Conservation (phyloP, 23 tunicate species). For the Ascidia mentula region DNA sequence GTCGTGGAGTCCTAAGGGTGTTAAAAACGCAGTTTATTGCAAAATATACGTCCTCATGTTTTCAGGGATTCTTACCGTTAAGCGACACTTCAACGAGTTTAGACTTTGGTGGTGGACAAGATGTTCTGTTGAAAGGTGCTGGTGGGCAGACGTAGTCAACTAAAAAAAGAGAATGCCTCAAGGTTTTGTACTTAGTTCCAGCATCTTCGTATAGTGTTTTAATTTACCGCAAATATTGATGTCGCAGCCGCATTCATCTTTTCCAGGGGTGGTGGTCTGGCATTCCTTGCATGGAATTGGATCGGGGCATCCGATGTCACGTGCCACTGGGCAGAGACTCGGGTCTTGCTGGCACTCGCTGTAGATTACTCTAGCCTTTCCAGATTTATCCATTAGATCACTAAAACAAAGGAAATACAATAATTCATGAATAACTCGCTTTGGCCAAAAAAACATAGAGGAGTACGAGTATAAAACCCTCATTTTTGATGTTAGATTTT, state of each 20-base stretch:
- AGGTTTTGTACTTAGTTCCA: neutral
- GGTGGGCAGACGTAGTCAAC: conserved; percentile 41
- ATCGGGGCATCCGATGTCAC: conserved; percentile 59
- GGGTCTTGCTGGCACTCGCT: conserved; percentile 51
- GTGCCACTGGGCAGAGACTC: conserved; percentile 30
- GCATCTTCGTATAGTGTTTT: neutral
- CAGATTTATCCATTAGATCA: conserved; percentile 19
- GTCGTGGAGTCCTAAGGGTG: conserved; percentile 11
- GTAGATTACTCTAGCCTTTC: conserved; percentile 26
- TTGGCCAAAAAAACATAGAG: too few species aligned
- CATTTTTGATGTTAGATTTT: too few species aligned
- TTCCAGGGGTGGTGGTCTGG: conserved; percentile 25
- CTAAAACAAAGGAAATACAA: neutral
- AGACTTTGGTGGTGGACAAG: conserved; percentile 30
- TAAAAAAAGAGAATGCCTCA: neutral
- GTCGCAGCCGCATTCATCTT: conserved; percentile 38
- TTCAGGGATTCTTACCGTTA: conserved; percentile 19
- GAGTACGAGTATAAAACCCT: too few species aligned
- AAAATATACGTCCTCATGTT: neutral
- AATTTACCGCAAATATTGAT: conserved; percentile 33
- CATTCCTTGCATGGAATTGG: conserved; percentile 37
- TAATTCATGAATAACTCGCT: too few species aligned
- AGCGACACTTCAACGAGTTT: conserved; percentile 34
- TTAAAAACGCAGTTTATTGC: neutral
- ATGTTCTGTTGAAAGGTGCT: conserved; percentile 5